A percentile compares a stretch with the other conserved stretches of the same genome.
These are phyloP conservation scores for Meleagris gallopavo DNA, from an alignment of 2,113 vertebrate species.

Conservation along the genomic window DNA sequence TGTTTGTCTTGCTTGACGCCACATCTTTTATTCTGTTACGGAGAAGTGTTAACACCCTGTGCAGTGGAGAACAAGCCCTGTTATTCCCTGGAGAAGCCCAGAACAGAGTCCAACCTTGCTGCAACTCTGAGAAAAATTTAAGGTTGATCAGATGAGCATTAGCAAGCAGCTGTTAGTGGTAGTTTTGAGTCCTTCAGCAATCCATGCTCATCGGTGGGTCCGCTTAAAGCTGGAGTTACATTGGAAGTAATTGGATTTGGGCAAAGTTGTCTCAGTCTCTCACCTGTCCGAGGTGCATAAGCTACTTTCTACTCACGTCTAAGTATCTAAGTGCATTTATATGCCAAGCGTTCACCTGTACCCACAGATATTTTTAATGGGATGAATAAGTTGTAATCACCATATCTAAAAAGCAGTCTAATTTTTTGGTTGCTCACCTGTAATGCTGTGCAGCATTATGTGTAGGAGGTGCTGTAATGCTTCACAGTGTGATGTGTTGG, in stretches of 20 bases:
- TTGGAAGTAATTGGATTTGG: not conserved
- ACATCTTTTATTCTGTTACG: not conserved
- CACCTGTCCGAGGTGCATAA: not conserved
- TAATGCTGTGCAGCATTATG: fast-evolving
- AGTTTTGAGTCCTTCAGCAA: not conserved
- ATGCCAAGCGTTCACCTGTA: not conserved
- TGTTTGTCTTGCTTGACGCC: not conserved
- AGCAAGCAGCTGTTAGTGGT: not conserved
- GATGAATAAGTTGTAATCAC: not conserved
- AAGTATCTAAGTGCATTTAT: not conserved
- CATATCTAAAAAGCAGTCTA: not conserved
- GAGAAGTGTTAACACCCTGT: not conserved
- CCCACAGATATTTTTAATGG: not conserved
- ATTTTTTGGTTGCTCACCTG: not conserved
- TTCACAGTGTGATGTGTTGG: not conserved
- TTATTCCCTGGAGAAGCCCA: fast-evolving
- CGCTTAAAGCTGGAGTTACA: not conserved
- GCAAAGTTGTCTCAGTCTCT: not conserved
- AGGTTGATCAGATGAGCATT: not conserved
- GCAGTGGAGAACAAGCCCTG: fast-evolving
- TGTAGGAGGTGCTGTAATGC: not conserved
- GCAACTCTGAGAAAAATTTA: not conserved
- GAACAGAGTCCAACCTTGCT: not conserved
- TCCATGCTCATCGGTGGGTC: fast-evolving
- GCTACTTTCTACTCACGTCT: not conserved